phyloP scores from a whole-genome alignment of 2,888 invertebrate species.

The Abrostola tripartita region DNA sequence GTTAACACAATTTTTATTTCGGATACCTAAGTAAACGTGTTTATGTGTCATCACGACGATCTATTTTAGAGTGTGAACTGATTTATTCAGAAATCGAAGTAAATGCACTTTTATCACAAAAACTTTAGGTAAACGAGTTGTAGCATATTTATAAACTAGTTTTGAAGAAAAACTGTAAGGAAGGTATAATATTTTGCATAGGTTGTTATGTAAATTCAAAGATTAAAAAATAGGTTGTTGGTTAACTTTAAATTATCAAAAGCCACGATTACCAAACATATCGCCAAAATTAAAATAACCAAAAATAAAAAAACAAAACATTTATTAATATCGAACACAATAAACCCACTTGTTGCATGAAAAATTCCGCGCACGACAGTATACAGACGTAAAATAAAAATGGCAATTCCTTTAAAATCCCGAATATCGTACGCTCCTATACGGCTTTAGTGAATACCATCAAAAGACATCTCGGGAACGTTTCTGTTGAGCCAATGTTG shows the following conservation, averaged over 20 bases:
- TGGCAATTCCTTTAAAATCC: slow-evolving; percentile 52
- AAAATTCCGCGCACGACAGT: slow-evolving; percentile 30
- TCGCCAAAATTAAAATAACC: neutral
- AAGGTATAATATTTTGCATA: too few species aligned
- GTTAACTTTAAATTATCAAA: too few species aligned
- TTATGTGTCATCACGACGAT: neutral
- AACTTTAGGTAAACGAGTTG: neutral
- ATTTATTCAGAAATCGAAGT: neutral
- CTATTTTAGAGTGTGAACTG: neutral
- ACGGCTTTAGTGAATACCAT: slow-evolving; percentile 56
- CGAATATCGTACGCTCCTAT: slow-evolving; percentile 46
- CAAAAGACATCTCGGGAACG: slow-evolving; percentile 66
- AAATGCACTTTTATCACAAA: neutral
- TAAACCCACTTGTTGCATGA: slow-evolving; percentile 53
- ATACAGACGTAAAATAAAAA: slow-evolving; percentile 43
- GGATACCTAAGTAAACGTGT: neutral
- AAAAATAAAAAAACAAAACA: slow-evolving; percentile 15
- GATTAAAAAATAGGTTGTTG: too few species aligned
- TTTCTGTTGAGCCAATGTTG: slow-evolving; percentile 70
- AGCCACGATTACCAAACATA: neutral
- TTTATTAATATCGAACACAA: slow-evolving; percentile 38
- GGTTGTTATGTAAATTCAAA: too few species aligned
- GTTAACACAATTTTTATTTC: slow-evolving; percentile 2
- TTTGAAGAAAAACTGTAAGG: too few species aligned
- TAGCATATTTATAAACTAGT: too few species aligned